These are phyloP conservation scores for Drosophila incognita DNA, from an alignment of 2,888 invertebrate genomes.

Conservation along the genomic window DNA sequence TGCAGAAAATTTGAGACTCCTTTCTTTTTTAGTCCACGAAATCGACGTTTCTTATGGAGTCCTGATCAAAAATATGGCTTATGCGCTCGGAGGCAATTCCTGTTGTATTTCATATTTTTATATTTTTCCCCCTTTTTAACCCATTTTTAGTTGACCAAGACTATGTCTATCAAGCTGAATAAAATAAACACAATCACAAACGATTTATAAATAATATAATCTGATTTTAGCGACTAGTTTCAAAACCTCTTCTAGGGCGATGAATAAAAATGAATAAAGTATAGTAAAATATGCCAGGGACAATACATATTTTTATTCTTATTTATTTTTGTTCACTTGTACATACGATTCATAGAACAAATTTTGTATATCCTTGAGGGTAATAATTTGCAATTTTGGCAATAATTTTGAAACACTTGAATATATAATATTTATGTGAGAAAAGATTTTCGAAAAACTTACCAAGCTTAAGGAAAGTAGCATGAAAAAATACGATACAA, in stretches of 20 bases:
- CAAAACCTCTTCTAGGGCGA: not conserved
- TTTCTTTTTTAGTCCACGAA: not conserved
- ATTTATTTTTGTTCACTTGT: not conserved
- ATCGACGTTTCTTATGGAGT: not conserved
- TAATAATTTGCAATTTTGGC: not conserved
- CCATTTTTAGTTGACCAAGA: not conserved
- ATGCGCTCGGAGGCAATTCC: not conserved
- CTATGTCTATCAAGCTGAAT: not conserved
- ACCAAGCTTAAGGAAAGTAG: slow-evolving; percentile 8
- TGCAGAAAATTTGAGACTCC: not conserved
- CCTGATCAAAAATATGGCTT: not conserved
- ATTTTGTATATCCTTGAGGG: not conserved
- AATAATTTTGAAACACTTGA: not conserved
- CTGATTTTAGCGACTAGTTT: not conserved
- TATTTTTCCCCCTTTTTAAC: not conserved
- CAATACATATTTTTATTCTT: not conserved
- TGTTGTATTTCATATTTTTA: not conserved
- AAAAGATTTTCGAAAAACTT: slow-evolving; percentile 18
- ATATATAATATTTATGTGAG: not conserved
- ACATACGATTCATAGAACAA: not conserved
- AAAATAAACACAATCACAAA: not conserved
- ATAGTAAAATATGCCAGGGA: not conserved
- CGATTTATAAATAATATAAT: not conserved
- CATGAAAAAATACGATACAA: not conserved
- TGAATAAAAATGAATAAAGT: not conserved